These are phyloP conservation scores for Periplaneta americana DNA, from an alignment of 1,140 invertebrate genomes.

Conservation along the genomic window DNA sequence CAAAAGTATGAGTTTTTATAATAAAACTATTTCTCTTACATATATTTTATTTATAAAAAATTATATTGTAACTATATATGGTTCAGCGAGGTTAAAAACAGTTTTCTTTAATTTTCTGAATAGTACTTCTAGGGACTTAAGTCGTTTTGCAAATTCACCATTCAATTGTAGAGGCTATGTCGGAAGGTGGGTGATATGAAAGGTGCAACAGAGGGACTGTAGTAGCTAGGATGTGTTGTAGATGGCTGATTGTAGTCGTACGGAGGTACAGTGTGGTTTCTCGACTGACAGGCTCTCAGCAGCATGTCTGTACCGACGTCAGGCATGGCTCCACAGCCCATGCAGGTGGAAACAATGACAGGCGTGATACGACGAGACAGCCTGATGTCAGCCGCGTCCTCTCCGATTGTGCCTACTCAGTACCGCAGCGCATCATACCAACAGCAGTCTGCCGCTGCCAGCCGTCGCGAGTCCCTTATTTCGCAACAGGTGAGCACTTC, in stretches of 20 bases:
- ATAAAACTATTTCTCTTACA: no score
- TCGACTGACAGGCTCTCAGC: conserved; percentile 53
- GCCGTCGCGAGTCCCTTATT: conserved; percentile 3
- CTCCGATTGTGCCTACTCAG: not conserved
- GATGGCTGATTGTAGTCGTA: not conserved
- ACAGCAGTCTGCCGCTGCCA: not conserved
- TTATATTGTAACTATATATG: not conserved
- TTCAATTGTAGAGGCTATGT: not conserved
- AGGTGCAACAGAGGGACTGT: not conserved
- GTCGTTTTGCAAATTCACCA: no score
- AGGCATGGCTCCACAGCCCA: conserved; percentile 23
- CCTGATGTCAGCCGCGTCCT: not conserved
- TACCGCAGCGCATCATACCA: not conserved
- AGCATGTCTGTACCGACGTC: conserved; percentile 47
- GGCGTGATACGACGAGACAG: not conserved
- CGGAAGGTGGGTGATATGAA: not conserved
- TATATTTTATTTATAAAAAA: no score
- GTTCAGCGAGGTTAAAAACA: no score
- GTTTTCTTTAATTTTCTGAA: no score
- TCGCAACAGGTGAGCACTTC: no score
- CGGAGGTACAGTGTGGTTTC: not conserved
- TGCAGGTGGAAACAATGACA: not conserved
- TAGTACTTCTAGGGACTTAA: no score
- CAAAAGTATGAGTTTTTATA: no score
- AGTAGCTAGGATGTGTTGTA: not conserved